phyloP scores from a whole-genome alignment of 1,140 invertebrate species.

The Pararge aegeria region DNA sequence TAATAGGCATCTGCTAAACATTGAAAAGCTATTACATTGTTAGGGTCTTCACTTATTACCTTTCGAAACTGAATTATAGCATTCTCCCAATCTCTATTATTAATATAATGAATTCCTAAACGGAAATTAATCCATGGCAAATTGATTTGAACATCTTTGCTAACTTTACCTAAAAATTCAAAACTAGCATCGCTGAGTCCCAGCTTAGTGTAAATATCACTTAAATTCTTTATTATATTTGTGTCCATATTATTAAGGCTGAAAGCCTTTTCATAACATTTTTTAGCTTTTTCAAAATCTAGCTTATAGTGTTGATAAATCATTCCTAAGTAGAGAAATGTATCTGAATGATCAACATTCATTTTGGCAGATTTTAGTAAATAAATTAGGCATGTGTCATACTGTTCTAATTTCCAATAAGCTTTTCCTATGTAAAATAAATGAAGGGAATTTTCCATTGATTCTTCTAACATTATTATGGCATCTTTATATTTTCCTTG shows the following conservation, averaged over 20 bases:
- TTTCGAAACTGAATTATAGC: conserved; percentile 89
- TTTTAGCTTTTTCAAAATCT: conserved; percentile 85
- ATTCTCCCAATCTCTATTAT: conserved; percentile 84
- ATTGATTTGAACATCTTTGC: conserved; percentile 76
- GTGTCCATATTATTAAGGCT: conserved; percentile 85
- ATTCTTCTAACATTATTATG: conserved; percentile 74
- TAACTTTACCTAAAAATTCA: conserved; percentile 83
- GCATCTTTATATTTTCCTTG: conserved; percentile 80
- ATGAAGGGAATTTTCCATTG: conserved; percentile 75
- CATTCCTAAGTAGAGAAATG: conserved; percentile 88
- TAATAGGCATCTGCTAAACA: conserved; percentile 93
- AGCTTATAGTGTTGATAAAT: conserved; percentile 83
- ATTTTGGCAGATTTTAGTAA: conserved; percentile 88
- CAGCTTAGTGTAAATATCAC: conserved; percentile 85
- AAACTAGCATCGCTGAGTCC: conserved; percentile 86
- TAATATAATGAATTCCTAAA: conserved; percentile 88
- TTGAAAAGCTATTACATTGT: conserved; percentile 89
- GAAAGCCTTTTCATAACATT: conserved; percentile 91
- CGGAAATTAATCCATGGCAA: conserved; percentile 89
- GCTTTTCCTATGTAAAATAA: conserved; percentile 84
- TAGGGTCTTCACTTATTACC: conserved; percentile 86
- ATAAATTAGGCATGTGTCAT: conserved; percentile 82
- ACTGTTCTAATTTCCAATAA: conserved; percentile 83
- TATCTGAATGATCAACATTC: conserved; percentile 85
- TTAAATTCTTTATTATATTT: conserved; percentile 86